Base-by-base conservation (phyloP, 2,797 vertebrate species). In the Crypturellus tataupa region DNA sequence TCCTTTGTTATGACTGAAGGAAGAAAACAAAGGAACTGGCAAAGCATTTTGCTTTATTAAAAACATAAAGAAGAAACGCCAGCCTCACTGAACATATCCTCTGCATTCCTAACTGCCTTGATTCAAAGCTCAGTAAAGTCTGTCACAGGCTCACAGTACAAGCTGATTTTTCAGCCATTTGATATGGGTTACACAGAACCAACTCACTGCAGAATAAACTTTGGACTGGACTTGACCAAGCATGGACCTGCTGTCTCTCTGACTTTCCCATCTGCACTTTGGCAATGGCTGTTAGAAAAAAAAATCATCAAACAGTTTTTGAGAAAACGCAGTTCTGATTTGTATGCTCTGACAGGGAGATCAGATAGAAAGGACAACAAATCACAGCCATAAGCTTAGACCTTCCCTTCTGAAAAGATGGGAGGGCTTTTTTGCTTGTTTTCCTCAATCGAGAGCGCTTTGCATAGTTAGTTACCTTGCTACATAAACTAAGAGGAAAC, bases 1-100 rank as follows among this genome's bases (percentile, higher is more conserved):
- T 73, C 68, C 40, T 95, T 95, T 96, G 73, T 88, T 86, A 71
- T 69, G 68, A 56, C 60, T 87, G 80, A 84, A 85, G 77, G 72
- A 83, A 80, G 37, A 31, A 93, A 95, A 96, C 80, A 91, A 92
- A 89, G 85, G 78, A 27, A 84, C 49, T 5, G 3, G 40, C 29
- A 93, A 88, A 93, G 39, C 27, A 51, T 92, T 96, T 91, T 82
- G 37, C n/a, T 84, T 29, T 85, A 37, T 53, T 81, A 81, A 86
- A 93, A 91, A 56, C 77, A 81, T 18, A 80, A 85, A 87, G 58
- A 68, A 87, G 31, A 87, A 93, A 69, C 47, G 40, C 67, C 91
- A 89, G 95, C 5, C 80, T 58, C 47, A 18, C 70, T 60, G 81
- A 68, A 63, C 39, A n/a, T 31, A 13, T 63, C 89, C 21, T 53